A percentile compares a stretch with the other conserved stretches of the same genome.
phyloP scores from a whole-genome alignment of 2,888 invertebrate genomes.

The Odontomyia ornata region DNA sequence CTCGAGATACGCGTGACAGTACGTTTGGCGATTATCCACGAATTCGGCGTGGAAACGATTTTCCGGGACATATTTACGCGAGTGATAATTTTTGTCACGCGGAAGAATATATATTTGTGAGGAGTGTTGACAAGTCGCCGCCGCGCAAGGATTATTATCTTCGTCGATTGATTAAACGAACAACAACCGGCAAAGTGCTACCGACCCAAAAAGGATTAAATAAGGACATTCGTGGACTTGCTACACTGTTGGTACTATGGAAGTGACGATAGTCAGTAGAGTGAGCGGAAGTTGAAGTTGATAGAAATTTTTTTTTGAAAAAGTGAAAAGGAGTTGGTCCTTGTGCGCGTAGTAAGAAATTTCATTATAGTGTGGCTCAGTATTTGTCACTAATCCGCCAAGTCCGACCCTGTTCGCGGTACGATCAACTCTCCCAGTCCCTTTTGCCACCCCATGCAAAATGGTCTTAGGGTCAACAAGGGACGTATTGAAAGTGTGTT shows the following conservation, averaged over 20 bases:
- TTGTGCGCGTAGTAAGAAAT: not conserved
- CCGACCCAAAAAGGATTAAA: not conserved
- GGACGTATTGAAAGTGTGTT: not conserved
- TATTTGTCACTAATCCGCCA: not conserved
- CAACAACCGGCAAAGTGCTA: not conserved
- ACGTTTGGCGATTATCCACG: constrained; percentile 5
- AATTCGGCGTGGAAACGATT: not conserved
- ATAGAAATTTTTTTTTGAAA: not conserved
- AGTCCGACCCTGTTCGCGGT: constrained; percentile 18
- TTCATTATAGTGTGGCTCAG: not conserved
- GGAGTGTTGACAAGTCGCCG: not conserved
- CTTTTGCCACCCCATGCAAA: constrained; percentile 27
- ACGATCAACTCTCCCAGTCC: not conserved
- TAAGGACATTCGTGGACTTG: not conserved
- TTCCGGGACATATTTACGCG: constrained; percentile 5
- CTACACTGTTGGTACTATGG: not conserved
- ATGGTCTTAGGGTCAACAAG: constrained; percentile 15
- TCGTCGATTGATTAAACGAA: not conserved
- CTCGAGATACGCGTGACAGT: not conserved
- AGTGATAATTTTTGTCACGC: not conserved
- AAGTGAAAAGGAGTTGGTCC: not conserved
- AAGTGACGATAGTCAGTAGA: not conserved
- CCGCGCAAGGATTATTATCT: not conserved
- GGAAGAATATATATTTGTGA: not conserved
- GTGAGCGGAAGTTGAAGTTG: not conserved